Conservation (phyloP, 2,113 vertebrate genomes). For the Lutjanus erythropterus region DNA sequence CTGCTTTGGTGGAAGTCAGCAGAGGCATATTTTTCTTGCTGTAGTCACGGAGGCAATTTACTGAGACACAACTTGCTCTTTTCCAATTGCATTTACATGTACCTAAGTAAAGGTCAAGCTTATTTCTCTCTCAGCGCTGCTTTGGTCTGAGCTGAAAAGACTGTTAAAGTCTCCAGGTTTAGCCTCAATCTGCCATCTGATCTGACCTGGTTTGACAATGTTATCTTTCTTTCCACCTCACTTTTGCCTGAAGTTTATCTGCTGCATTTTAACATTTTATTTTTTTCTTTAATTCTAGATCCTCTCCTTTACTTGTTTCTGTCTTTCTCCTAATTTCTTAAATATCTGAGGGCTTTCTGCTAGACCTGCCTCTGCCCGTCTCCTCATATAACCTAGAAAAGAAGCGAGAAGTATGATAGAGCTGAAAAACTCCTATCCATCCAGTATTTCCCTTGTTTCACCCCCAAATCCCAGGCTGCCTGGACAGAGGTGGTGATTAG, state of each 20-base stretch:
- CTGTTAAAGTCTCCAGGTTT: neutral
- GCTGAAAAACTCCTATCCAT: too few relatives aligned
- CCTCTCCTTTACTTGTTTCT: neutral
- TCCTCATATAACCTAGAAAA: too few relatives aligned
- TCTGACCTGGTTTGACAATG: neutral
- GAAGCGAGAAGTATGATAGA: too few relatives aligned
- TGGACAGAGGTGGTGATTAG: too few relatives aligned
- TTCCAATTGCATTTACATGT: constrained; percentile 20
- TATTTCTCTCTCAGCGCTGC: constrained; percentile 7
- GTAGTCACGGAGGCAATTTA: neutral
- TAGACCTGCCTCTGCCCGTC: too few relatives aligned
- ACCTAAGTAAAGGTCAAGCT: constrained; percentile 35
- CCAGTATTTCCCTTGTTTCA: too few relatives aligned
- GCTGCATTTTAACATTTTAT: neutral
- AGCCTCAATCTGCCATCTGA: neutral
- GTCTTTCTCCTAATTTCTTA: too few relatives aligned
- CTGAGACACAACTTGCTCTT: constrained; percentile 32
- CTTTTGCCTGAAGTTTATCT: neutral
- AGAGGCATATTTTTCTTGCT: neutral
- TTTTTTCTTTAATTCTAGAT: neutral
- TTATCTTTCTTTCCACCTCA: neutral
- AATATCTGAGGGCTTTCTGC: too few relatives aligned
- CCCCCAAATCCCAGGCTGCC: too few relatives aligned
- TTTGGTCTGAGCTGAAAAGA: neutral
- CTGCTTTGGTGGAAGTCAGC: neutral